These are phyloP conservation scores for Caprella mutica DNA, from an alignment of 2,888 invertebrate genomes.

Conservation along the genomic window DNA sequence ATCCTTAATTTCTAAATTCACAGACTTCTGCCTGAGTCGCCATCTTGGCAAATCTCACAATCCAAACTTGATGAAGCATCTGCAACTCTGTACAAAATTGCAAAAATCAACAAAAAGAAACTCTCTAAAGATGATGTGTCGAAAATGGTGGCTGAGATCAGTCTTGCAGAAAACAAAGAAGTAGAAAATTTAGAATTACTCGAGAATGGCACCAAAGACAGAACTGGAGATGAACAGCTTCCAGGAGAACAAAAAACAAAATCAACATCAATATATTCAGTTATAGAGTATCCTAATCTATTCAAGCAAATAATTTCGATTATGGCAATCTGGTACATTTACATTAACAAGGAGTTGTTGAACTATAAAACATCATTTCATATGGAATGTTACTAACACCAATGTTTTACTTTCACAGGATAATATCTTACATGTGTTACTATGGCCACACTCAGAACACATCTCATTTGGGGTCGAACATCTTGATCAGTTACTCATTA, in stretches of 20 bases:
- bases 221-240: background rate
- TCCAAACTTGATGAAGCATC: slow-evolving; percentile 11
- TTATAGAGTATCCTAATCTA: slow-evolving; percentile 15
- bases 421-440: slow-evolving; percentile 34
- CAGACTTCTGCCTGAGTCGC: slow-evolving; percentile 33
- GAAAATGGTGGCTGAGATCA: background rate
- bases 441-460: slow-evolving; percentile 35
- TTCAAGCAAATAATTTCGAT: slow-evolving; percentile 21
- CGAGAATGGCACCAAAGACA: too few relatives aligned
- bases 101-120: slow-evolving; percentile 18
- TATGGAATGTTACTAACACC: background rate
- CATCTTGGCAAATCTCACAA: slow-evolving; percentile 28
- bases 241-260: background rate
- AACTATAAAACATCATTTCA: background rate
- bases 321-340: slow-evolving; percentile 22
- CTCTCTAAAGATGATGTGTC: slow-evolving; percentile 10
- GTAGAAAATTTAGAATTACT: too few relatives aligned
- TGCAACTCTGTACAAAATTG: slow-evolving; percentile 15
- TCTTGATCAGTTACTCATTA: slow-evolving; percentile 28
- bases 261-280: slow-evolving; percentile 9
- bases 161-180: background rate
- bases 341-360: too few relatives aligned
- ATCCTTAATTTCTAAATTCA: too few relatives aligned
- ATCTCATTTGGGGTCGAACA: slow-evolving; percentile 21
- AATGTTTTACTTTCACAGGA: slow-evolving; percentile 17